These are phyloP conservation scores for Poliocrania exsul DNA, from an alignment of 2,797 vertebrate genomes.

Conservation along the genomic window DNA sequence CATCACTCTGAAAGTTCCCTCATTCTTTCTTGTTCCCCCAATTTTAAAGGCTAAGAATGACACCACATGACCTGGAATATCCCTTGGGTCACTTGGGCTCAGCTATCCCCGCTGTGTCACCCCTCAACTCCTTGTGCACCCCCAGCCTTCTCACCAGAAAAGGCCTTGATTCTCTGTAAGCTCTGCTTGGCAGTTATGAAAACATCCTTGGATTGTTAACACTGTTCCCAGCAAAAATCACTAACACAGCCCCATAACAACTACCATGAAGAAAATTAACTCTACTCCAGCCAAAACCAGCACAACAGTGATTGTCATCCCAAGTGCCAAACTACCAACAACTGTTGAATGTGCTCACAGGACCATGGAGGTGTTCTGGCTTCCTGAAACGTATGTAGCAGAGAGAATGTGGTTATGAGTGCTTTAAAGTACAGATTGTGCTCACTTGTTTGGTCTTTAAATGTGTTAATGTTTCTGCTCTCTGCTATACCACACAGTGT, in stretches of 20 bases:
- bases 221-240: neutral
- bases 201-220: neutral
- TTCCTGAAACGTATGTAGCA: neutral
- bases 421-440: neutral
- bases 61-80: neutral
- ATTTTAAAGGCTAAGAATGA: neutral
- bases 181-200: neutral
- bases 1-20: neutral
- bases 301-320: neutral
- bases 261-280: neutral
- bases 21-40: neutral
- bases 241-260: neutral
- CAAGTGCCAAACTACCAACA: neutral
- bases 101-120: neutral
- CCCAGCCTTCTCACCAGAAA: neutral
- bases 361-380: neutral
- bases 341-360: neutral
- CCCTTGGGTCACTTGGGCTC: neutral
- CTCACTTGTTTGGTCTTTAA: slow-evolving; percentile 1
- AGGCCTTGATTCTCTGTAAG: neutral
- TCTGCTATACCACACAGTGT: neutral
- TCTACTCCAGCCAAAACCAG: neutral
- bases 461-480: neutral
- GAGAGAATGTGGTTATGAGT: neutral
- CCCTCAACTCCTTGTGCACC: neutral